These are phyloP conservation scores for Erinaceus europaeus DNA, from an alignment of 2,113 vertebrate species.

Conservation along the genomic window DNA sequence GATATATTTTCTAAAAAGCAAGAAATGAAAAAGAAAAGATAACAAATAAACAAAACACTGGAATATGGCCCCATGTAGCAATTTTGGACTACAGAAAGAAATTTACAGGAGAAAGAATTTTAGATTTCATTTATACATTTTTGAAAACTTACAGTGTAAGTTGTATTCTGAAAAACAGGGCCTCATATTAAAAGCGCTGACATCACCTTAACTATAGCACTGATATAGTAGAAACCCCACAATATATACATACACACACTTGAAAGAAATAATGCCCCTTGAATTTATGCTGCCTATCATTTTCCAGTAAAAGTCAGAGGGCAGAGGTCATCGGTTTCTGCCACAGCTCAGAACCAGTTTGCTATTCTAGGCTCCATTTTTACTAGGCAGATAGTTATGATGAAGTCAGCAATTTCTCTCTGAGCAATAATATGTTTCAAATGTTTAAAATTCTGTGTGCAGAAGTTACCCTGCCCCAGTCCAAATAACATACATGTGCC, in stretches of 20 bases:
- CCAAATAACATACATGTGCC: constrained; percentile 38
- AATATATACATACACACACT: constrained; percentile 61
- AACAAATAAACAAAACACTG: not conserved
- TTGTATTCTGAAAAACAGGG: constrained; percentile 51
- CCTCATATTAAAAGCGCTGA: constrained; percentile 65
- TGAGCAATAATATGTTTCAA: constrained; percentile 78
- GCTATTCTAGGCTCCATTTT: constrained; percentile 80
- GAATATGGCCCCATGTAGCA: constrained; percentile 3
- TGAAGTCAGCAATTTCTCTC: constrained; percentile 85
- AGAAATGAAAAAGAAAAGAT: constrained; percentile 19
- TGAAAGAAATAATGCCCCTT: constrained; percentile 80
- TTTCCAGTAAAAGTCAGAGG: constrained; percentile 85
- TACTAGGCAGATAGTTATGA: constrained; percentile 77
- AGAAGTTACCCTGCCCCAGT: constrained; percentile 62
- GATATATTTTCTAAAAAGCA: not conserved
- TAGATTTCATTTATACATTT: constrained; percentile 51
- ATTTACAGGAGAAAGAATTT: constrained; percentile 47
- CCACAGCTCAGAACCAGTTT: constrained; percentile 81
- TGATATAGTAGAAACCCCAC: constrained; percentile 44
- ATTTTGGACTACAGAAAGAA: constrained; percentile 45
- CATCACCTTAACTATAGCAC: constrained; percentile 43
- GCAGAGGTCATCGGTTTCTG: constrained; percentile 83
- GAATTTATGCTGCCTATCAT: constrained; percentile 84
- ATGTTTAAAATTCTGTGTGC: constrained; percentile 78
- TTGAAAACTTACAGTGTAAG: constrained; percentile 8